These are phyloP conservation scores for Oscheius sp. DNA, from an alignment of 2,888 invertebrate genomes.

Conservation along the genomic window DNA sequence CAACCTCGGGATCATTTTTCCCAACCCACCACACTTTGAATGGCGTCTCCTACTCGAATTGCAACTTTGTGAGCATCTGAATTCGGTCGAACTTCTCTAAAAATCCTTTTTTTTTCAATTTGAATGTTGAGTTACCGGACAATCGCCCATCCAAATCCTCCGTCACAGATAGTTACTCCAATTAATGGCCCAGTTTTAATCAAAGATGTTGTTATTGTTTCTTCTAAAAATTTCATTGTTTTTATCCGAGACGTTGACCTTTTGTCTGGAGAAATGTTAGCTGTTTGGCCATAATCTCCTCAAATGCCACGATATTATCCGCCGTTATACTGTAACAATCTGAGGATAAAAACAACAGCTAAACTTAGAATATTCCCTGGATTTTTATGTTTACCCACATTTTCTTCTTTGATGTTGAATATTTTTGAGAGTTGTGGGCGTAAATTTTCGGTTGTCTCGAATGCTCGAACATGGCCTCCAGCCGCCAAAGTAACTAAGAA, in stretches of 20 bases:
- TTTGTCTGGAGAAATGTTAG: slow-evolving; percentile 10
- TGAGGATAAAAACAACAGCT: slow-evolving; percentile 23
- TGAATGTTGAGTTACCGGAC: neutral
- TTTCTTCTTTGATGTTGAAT: neutral
- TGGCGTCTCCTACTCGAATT: slow-evolving; percentile 23
- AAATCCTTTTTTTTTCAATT: neutral
- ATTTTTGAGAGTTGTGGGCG: neutral
- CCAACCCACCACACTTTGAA: slow-evolving; percentile 30
- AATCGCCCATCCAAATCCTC: slow-evolving; percentile 26
- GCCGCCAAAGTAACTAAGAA: slow-evolving; percentile 7
- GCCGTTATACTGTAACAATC: slow-evolving; percentile 7
- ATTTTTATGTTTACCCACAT: slow-evolving; percentile 1
- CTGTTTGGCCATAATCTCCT: slow-evolving; percentile 1
- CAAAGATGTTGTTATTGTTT: slow-evolving; percentile 8
- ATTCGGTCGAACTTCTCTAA: slow-evolving; percentile 9
- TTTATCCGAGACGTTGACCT: neutral
- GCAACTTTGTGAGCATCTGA: slow-evolving; percentile 22
- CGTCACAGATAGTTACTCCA: slow-evolving; percentile 34
- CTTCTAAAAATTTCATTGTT: slow-evolving; percentile 4
- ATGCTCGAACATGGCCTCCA: slow-evolving; percentile 9
- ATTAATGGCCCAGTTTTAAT: slow-evolving; percentile 19
- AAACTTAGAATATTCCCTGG: neutral
- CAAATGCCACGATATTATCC: slow-evolving; percentile 3
- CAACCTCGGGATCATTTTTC: neutral
- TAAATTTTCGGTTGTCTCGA: neutral